These are phyloP conservation scores for Conchocele bisecta DNA, from an alignment of 2,888 invertebrate genomes.

Conservation along the genomic window DNA sequence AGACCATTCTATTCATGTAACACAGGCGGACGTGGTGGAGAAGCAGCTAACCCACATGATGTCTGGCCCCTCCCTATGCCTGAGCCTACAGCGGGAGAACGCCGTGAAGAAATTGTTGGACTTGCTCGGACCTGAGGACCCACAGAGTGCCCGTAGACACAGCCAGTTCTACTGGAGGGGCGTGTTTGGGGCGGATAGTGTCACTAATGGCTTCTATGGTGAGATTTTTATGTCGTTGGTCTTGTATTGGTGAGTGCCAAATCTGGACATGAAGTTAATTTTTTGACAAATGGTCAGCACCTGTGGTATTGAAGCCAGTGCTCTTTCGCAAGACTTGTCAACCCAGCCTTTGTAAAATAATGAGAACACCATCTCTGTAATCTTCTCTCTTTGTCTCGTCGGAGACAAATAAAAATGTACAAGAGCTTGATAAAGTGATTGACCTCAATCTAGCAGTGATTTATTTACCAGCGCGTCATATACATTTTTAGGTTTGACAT, in stretches of 20 bases:
- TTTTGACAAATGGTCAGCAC: too few relatives aligned
- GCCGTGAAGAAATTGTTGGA: constrained; percentile 76
- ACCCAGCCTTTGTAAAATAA: too few relatives aligned
- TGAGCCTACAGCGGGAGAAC: constrained; percentile 78
- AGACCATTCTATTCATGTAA: too few relatives aligned
- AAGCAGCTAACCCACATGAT: constrained; percentile 69
- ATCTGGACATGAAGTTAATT: not conserved
- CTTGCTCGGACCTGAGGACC: constrained; percentile 77
- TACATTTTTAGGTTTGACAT: too few relatives aligned
- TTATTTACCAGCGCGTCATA: too few relatives aligned
- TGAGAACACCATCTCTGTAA: too few relatives aligned
- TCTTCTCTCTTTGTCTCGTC: too few relatives aligned
- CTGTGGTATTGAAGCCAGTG: too few relatives aligned
- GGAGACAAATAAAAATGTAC: too few relatives aligned
- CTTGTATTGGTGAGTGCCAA: not conserved
- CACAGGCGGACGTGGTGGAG: constrained; percentile 45
- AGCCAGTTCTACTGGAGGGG: constrained; percentile 77
- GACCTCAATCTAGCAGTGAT: too few relatives aligned
- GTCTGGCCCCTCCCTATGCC: constrained; percentile 68
- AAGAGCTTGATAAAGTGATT: too few relatives aligned
- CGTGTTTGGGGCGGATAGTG: constrained; percentile 74
- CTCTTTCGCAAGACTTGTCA: too few relatives aligned
- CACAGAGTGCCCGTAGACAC: constrained; percentile 69
- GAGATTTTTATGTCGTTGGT: constrained; percentile 36
- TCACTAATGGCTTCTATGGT: constrained; percentile 78